Evolutionary conservation across 1,140 invertebrate genomes (phyloP).

Genomic region (Hirudo medicinalis): DNA sequence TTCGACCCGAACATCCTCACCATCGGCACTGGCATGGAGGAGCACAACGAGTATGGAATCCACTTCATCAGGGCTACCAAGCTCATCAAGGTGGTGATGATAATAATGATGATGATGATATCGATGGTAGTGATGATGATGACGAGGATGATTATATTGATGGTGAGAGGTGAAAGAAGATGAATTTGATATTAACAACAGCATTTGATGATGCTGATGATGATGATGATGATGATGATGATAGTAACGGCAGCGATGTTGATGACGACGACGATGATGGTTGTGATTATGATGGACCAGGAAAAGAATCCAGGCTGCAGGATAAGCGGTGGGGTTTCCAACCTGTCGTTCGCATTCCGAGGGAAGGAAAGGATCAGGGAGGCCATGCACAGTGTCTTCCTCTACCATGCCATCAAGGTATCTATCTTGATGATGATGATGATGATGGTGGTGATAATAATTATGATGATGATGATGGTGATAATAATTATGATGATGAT

Average conservation of each 20-base stretch:
- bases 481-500: no score
- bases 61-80: slow-evolving; percentile 48
- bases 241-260: background rate
- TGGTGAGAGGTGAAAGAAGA: background rate
- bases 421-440: background rate
- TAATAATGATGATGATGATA: background rate
- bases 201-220: background rate
- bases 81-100: slow-evolving; percentile 41
- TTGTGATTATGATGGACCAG: slow-evolving; percentile 27
- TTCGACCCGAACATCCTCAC: slow-evolving; percentile 56
- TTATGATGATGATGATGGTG: no score
- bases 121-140: background rate
- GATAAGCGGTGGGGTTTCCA: slow-evolving; percentile 53
- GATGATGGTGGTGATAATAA: no score
- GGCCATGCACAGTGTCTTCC: slow-evolving; percentile 53
- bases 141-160: no score
- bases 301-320: slow-evolving; percentile 44
- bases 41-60: slow-evolving; percentile 49
- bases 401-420: slow-evolving; percentile 51
- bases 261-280: background rate
- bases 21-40: slow-evolving; percentile 53
- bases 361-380: slow-evolving; percentile 50
- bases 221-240: background rate
- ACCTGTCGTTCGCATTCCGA: slow-evolving; percentile 54
- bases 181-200: background rate